These are phyloP conservation scores for Falco rusticolus DNA, from an alignment of 2,797 vertebrate species.

Conservation along the genomic window DNA sequence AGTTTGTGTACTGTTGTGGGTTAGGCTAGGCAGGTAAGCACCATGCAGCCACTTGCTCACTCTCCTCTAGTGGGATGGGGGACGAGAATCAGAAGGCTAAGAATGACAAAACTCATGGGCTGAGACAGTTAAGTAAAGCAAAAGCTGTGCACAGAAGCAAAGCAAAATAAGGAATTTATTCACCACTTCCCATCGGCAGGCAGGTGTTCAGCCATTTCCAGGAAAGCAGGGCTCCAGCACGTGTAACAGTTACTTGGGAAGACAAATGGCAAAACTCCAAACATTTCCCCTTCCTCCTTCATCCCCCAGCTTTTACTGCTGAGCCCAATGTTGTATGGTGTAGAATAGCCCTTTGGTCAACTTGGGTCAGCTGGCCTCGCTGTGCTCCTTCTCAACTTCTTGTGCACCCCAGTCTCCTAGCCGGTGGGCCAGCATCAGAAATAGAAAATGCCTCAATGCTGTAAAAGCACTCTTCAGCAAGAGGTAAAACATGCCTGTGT, in stretches of 20 bases:
- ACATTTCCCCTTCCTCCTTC: neutral
- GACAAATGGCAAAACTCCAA: neutral
- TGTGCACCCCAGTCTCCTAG: neutral
- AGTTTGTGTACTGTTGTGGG: neutral
- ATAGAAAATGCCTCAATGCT: neutral
- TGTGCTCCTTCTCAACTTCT: neutral
- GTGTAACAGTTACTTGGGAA: neutral
- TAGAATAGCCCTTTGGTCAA: neutral
- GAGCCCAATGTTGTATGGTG: neutral
- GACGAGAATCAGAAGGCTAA: neutral
- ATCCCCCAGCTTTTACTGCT: neutral
- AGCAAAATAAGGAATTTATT: neutral
- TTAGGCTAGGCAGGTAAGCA: neutral
- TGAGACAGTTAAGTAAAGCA: neutral
- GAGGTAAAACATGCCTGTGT: neutral
- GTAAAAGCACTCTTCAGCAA: neutral
- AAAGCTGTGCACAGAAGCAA: neutral
- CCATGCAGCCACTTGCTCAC: fast-evolving
- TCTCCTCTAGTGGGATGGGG: neutral
- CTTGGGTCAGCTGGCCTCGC: neutral
- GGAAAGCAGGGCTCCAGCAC: neutral
- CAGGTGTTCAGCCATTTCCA: neutral
- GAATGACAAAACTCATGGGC: neutral
- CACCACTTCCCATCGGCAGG: neutral
- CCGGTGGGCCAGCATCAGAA: neutral